A percentile compares a stretch with the other conserved stretches of the same genome.
phyloP scores from a whole-genome alignment of 2,797 vertebrate genomes.

The Menidia menidia region DNA sequence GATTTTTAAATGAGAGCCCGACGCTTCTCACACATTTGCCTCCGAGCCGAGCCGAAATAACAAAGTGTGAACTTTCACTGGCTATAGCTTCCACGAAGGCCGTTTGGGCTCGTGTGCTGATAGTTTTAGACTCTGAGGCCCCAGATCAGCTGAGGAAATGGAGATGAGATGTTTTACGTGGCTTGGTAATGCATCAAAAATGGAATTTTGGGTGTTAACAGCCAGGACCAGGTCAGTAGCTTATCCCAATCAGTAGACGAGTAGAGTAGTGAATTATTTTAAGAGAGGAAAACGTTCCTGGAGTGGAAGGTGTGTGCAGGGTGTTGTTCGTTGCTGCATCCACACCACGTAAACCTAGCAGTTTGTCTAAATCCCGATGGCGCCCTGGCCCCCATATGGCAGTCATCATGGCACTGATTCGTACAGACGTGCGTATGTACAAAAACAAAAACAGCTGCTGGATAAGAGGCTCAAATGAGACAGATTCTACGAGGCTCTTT shows the following conservation, averaged over 20 bases:
- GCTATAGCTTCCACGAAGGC: neutral
- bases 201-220: neutral
- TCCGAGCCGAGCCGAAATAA: slow-evolving; percentile 1
- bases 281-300: no score
- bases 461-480: slow-evolving; percentile 15
- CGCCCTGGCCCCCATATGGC: slow-evolving; percentile 77
- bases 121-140: neutral
- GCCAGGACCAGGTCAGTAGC: neutral
- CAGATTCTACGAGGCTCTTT: slow-evolving; percentile 2
- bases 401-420: slow-evolving; percentile 55
- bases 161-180: slow-evolving; percentile 1
- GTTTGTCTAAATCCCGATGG: slow-evolving; percentile 70
- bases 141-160: neutral
- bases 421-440: slow-evolving; percentile 7
- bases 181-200: neutral
- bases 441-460: slow-evolving; percentile 36
- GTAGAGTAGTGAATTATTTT: no score
- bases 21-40: neutral
- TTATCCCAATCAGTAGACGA: neutral
- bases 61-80: neutral
- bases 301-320: slow-evolving; percentile 7
- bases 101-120: neutral
- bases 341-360: slow-evolving; percentile 51
- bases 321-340: slow-evolving; percentile 31
- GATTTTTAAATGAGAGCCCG: neutral